Evolutionary conservation across 2,797 vertebrate genomes (phyloP), one percentile per base, ranked within the genome.

Genomic region (Discoglossus pictus): DNA sequence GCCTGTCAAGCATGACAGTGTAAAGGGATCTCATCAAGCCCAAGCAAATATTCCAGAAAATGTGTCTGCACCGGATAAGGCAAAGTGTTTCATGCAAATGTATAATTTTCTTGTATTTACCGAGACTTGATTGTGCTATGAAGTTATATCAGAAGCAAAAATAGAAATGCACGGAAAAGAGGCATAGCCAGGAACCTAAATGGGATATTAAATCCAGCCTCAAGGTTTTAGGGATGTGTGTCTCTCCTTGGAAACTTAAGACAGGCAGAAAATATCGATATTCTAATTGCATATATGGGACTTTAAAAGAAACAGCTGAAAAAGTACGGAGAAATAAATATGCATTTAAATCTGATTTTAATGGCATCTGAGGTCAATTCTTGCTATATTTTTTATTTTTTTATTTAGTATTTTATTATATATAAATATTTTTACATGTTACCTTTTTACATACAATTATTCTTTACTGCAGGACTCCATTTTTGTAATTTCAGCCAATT

Each of bases 1-100:
- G 3, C 17, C 25, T 54, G 13, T 62, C 67, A 72, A 35, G 61
- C 25, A 13, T 59, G 61, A 76, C 65, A 54, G 16, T 44, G 61
- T 54, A 55, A 39, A 73, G 48, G 20, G 16, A 43, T 40, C 44
- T 59, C 1, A 1, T 6, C 53, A 12, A 0, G 0, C 18, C 36
- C 6, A 17, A 13, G 48, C 7, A 72, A 77, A 73, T 12, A 53
- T 46, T 70, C 16, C 44, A 61, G 31, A 0, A 1, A 70, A 73
- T 36, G 13, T 74, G 50, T 17, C 34, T 75, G 16, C 43, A 48
- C 31, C 0, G 16, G 24, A 61, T 56, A 63, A 72, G 46, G 36
- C 0, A 0, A 2, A 40, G 55, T 39, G 47, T 10, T 52, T 52
- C 39, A 61, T 61, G 47, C 56, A 61, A 61, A 68, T 68, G 25